A percentile compares a stretch with the other conserved stretches of the same genome.
Evolutionary conservation across 2,888 invertebrate genomes (phyloP).

Genomic region (Hirtodrosophila trivittata): DNA sequence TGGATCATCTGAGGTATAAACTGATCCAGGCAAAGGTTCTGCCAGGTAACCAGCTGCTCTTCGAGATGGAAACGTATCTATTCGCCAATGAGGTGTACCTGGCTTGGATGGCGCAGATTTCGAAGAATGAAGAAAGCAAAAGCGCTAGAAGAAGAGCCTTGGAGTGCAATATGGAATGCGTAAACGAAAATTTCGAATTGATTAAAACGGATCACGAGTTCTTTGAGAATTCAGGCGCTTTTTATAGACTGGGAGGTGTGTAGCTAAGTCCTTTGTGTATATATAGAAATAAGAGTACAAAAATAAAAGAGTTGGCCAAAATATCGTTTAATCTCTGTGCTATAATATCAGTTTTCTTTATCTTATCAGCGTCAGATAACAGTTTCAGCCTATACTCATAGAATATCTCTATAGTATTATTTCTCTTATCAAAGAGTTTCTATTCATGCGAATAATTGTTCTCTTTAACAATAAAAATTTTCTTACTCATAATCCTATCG

Average conservation of each 20-base stretch:
- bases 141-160: not conserved
- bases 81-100: constrained; percentile 13
- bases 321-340: too few relatives aligned
- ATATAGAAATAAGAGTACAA: too few relatives aligned
- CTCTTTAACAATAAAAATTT: constrained; percentile 15
- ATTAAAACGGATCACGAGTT: not conserved
- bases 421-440: too few relatives aligned
- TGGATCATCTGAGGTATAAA: constrained; percentile 14
- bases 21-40: constrained; percentile 24
- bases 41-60: constrained; percentile 10
- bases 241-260: too few relatives aligned
- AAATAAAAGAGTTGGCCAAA: too few relatives aligned
- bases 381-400: too few relatives aligned
- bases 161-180: not conserved
- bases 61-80: constrained; percentile 38
- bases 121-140: not conserved
- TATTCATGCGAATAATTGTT: too few relatives aligned
- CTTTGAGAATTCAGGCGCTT: too few relatives aligned
- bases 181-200: not conserved
- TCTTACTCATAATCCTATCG: not conserved
- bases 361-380: too few relatives aligned
- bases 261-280: too few relatives aligned
- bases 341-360: too few relatives aligned
- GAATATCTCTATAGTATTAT: too few relatives aligned
- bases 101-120: constrained; percentile 8